Conservation (phyloP, 2,113 vertebrate species). For the Acanthisitta chloris region DNA sequence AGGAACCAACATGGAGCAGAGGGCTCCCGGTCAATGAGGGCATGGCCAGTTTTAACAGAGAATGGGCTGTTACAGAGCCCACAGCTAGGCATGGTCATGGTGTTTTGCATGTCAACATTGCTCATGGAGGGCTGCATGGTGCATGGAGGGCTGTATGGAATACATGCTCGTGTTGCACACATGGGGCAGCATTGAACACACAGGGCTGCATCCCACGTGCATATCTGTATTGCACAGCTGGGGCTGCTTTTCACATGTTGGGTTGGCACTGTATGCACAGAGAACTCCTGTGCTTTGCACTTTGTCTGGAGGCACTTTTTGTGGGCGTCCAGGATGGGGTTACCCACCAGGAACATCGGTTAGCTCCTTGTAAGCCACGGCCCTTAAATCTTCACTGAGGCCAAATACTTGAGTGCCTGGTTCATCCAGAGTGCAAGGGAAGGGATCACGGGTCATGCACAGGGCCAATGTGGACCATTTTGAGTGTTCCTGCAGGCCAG, state of each 20-base stretch:
- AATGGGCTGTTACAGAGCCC: background rate
- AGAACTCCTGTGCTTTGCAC: background rate
- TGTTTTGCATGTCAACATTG: background rate
- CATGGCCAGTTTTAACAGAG: background rate
- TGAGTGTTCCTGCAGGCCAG: background rate
- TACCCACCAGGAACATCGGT: background rate
- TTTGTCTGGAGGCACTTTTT: background rate
- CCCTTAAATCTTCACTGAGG: background rate
- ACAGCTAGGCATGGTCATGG: fast-evolving
- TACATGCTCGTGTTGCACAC: too few relatives aligned
- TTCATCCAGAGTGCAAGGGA: background rate
- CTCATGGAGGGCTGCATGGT: background rate
- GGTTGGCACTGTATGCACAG: background rate
- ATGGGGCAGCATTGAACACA: background rate
- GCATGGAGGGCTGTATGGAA: fast-evolving
- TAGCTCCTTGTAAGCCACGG: background rate
- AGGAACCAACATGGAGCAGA: background rate
- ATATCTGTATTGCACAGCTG: background rate
- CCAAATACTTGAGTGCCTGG: background rate
- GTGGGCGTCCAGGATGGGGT: background rate
- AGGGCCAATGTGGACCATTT: fast-evolving
- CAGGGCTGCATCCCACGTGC: too few relatives aligned
- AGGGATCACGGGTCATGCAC: background rate
- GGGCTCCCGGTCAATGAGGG: background rate
- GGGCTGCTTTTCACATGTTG: background rate